Base-by-base conservation (phyloP, 2,888 invertebrate genomes). In the Drosophila eohydei region DNA sequence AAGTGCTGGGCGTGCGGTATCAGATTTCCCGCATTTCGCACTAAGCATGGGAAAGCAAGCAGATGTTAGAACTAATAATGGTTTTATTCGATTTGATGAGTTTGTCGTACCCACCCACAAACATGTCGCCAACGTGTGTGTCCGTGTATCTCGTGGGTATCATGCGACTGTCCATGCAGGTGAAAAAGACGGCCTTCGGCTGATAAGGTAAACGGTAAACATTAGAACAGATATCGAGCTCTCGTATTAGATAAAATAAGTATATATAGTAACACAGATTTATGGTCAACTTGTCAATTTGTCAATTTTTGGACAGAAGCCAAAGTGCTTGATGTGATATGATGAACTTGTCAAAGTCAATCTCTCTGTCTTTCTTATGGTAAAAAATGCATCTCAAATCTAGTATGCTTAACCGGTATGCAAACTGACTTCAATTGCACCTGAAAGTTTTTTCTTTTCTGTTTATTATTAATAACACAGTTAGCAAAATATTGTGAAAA, bases 81-180 rank as follows among this genome's bases (percentile, higher is more conserved):
- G 30, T 30, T 58, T 5, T 12, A 14, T 28, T 4, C 30, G 16
- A 4, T 30, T 30, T 14, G 16, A 11, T 14, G 30, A 21, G 9
- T 2, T 2, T n/a, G 11, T 6, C 82, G 93, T 66, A 85, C 94
- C 90, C 94, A 97, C 97, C 97, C 86, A 99, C 97, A 94, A 98
- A 99, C 98, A 98, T 98, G 93, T 99, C 98, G 51, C 99, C 99
- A 76, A 98, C 97, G 93, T 97, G 96, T 62, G 97, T 97, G 94
- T 98, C 97, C 63, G 98, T 98, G 93, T 98, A 98, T 92, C 98
- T 95, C 68, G 98, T 98, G 30, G 99, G 98, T 87, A 98, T 96
- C 96, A 99, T 97, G 93, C 99, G 95, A 93, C 98, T 98, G 95
- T 99, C 99, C 96, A 99, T 98, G 93, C 99, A 99, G 48, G 98